These are phyloP conservation scores for Gymnoscopelus braueri DNA, from an alignment of 2,797 vertebrate genomes.

Conservation along the genomic window DNA sequence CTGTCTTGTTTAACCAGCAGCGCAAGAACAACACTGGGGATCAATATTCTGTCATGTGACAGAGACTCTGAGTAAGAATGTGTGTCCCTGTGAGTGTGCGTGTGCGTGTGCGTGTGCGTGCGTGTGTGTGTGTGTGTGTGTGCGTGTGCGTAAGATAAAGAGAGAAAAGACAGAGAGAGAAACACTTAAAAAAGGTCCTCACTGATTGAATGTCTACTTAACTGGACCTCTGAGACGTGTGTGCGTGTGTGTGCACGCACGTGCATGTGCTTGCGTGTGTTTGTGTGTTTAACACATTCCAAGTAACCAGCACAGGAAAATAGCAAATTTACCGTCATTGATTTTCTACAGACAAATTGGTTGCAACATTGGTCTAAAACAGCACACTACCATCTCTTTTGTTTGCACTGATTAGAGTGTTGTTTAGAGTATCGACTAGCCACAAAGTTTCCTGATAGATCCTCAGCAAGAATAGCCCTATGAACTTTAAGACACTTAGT, in stretches of 20 bases:
- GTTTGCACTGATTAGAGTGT: constrained; percentile 57
- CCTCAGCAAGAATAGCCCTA: constrained; percentile 26
- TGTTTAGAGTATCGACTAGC: constrained; percentile 44
- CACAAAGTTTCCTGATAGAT: constrained; percentile 10
- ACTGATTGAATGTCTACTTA: constrained; percentile 73
- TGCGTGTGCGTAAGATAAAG: constrained; percentile 7
- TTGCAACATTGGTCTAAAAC: constrained; percentile 42
- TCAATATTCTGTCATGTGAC: constrained; percentile 65
- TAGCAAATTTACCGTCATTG: constrained; percentile 55
- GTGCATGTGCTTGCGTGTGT: background rate
- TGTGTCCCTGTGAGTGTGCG: background rate
- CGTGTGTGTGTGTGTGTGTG: constrained; percentile 26
- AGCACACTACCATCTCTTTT: constrained; percentile 42
- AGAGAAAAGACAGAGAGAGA: no score
- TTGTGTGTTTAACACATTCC: constrained; percentile 30
- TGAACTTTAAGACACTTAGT: constrained; percentile 14
- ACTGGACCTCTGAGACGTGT: constrained; percentile 49
- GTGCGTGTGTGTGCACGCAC: background rate
- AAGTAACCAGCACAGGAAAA: constrained; percentile 36
- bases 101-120: constrained; percentile 22
- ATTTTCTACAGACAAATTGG: constrained; percentile 60
- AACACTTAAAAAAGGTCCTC: constrained; percentile 63
- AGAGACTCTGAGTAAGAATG: background rate
- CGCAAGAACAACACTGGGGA: constrained; percentile 64
- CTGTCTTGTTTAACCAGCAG: constrained; percentile 77